phyloP scores from a whole-genome alignment of 2,888 invertebrate species.

The Apotomis capreana region DNA sequence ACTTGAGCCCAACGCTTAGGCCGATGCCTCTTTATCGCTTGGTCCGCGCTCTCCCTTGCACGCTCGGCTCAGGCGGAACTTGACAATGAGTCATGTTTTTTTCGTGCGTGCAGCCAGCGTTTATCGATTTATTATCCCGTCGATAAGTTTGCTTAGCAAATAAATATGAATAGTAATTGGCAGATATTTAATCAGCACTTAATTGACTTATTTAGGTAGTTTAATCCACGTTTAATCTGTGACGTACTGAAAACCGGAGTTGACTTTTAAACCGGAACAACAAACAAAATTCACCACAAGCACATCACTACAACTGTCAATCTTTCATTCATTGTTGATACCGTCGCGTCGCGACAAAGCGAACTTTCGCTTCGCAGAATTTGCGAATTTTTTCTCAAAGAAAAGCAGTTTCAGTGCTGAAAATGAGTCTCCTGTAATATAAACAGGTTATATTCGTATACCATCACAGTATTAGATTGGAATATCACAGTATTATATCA shows the following conservation, averaged over 20 bases:
- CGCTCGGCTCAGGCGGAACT: too few relatives aligned
- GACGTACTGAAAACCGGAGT: neutral
- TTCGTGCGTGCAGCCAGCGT: too few relatives aligned
- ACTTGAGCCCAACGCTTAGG: too few relatives aligned
- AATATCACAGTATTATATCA: constrained; percentile 62
- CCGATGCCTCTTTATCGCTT: too few relatives aligned
- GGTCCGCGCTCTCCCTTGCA: too few relatives aligned
- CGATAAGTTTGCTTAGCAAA: too few relatives aligned
- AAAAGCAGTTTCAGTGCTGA: constrained; percentile 16
- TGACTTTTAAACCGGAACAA: constrained; percentile 17
- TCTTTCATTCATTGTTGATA: constrained; percentile 15
- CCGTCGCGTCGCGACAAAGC: constrained; percentile 16
- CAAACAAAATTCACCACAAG: neutral
- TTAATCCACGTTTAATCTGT: neutral
- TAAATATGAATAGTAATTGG: too few relatives aligned
- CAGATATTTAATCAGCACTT: neutral
- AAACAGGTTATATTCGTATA: constrained; percentile 9
- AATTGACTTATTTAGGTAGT: too few relatives aligned
- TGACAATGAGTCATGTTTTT: too few relatives aligned
- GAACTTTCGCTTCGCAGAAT: constrained; percentile 24
- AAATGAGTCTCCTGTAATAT: constrained; percentile 27
- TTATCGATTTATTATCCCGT: too few relatives aligned
- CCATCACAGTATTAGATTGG: constrained; percentile 56
- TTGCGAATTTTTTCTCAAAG: constrained; percentile 8
- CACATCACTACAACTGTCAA: constrained; percentile 37